Evolutionary conservation across 2,797 vertebrate species (phyloP).

Genomic region (Australoheros facetus): DNA sequence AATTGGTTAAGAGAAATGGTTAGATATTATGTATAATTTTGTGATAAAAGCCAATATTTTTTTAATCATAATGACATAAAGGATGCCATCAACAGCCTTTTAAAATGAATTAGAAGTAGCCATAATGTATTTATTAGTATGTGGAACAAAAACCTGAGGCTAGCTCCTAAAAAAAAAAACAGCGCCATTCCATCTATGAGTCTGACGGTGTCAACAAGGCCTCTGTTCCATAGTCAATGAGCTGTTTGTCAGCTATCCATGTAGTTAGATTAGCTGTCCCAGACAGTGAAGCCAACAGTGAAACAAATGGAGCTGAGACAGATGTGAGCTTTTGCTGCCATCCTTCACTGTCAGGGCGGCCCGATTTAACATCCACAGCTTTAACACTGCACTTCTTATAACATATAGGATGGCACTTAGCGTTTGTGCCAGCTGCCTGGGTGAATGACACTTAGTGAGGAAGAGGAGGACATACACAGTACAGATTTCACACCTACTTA

Average conservation of each 20-base stretch:
- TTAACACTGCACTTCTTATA: constrained; percentile 11
- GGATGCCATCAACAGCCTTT: not conserved
- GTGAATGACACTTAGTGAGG: constrained; percentile 33
- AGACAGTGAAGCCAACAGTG: constrained; percentile 63
- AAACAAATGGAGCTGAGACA: constrained; percentile 75
- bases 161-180: not conserved
- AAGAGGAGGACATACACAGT: constrained; percentile 2
- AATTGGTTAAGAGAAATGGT: not conserved
- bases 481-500: constrained; percentile 17
- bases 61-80: constrained; percentile 1
- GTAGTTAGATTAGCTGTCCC: constrained; percentile 72
- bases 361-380: constrained; percentile 54
- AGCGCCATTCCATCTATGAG: constrained; percentile 9
- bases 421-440: constrained; percentile 26
- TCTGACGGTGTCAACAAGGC: constrained; percentile 61
- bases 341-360: constrained; percentile 63
- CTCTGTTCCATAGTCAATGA: constrained; percentile 66
- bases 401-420: constrained; percentile 24
- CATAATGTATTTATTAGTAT: constrained; percentile 6
- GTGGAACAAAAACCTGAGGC: constrained; percentile 6
- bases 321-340: constrained; percentile 56
- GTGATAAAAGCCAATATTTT: not conserved
- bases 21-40: not conserved
- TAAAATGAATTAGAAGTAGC: not conserved
- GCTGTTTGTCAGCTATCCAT: constrained; percentile 72